Percentiles rank a stretch among this genome's conserved stretches.
Evolutionary conservation across 2,888 invertebrate species (phyloP).

Genomic region (Ophion ventricosus): DNA sequence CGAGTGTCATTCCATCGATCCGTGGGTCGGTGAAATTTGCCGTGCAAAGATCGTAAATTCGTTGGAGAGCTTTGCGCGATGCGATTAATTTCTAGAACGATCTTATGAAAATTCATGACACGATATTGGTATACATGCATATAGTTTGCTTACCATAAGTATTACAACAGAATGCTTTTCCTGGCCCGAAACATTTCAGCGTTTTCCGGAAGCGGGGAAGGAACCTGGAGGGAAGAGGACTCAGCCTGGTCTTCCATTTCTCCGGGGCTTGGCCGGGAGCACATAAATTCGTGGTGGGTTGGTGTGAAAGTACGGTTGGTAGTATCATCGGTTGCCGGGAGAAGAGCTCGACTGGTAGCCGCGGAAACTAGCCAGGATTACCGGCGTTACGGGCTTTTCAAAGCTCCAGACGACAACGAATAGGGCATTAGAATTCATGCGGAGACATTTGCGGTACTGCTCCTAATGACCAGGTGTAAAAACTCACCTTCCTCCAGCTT

Average conservation of each 20-base stretch:
- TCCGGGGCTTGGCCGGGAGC: slow-evolving; percentile 39
- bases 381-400: slow-evolving; percentile 69
- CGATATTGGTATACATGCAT: slow-evolving; percentile 63
- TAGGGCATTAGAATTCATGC: slow-evolving; percentile 82
- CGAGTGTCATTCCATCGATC: slow-evolving; percentile 59
- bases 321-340: slow-evolving; percentile 51
- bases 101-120: slow-evolving; percentile 78
- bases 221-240: slow-evolving; percentile 35
- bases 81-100: slow-evolving; percentile 66
- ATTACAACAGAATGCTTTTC: slow-evolving; percentile 53
- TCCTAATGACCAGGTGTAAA: slow-evolving; percentile 82
- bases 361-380: slow-evolving; percentile 78
- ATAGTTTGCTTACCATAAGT: background rate
- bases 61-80: slow-evolving; percentile 45
- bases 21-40: slow-evolving; percentile 42
- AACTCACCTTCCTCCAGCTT: slow-evolving; percentile 71
- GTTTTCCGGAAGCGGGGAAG: slow-evolving; percentile 56
- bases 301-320: slow-evolving; percentile 61
- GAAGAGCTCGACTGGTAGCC: slow-evolving; percentile 49
- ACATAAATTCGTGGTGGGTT: slow-evolving; percentile 68
- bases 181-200: slow-evolving; percentile 55
- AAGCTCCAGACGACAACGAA: slow-evolving; percentile 59
- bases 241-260: slow-evolving; percentile 50
- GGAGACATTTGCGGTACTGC: slow-evolving; percentile 82
- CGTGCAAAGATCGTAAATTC: slow-evolving; percentile 54